Conservation (phyloP, 2,797 vertebrate genomes). For the Pangasius sanitwongsei region DNA sequence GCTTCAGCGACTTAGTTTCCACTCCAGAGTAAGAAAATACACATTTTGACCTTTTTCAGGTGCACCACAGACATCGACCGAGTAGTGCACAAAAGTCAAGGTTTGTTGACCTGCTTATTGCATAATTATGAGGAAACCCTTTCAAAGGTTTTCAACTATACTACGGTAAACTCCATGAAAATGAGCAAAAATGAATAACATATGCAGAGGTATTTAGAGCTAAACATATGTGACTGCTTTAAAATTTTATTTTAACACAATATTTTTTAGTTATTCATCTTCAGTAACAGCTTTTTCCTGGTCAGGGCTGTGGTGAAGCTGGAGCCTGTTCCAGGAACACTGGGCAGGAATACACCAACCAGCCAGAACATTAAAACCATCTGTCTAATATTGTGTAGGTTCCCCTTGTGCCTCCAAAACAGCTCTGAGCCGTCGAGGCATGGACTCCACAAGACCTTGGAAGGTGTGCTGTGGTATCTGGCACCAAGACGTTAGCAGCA, state of each 20-base stretch:
- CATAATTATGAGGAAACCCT: neutral
- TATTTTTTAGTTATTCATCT: neutral
- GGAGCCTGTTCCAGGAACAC: neutral
- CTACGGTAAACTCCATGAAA: neutral
- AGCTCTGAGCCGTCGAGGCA: no score
- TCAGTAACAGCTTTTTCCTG: neutral
- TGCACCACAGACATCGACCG: no score
- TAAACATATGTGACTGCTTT: neutral
- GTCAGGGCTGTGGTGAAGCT: neutral
- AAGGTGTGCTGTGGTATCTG: no score
- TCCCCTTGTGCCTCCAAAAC: no score
- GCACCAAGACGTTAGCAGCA: no score
- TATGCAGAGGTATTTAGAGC: neutral
- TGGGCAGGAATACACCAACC: neutral
- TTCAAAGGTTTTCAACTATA: neutral
- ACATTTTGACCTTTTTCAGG: no score
- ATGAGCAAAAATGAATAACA: neutral
- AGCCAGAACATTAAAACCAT: no score
- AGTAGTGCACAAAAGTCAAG: neutral
- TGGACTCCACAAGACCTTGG: no score
- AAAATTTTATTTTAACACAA: neutral
- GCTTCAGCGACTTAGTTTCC: no score
- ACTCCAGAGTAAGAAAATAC: no score
- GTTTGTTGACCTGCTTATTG: slow-evolving; percentile 22
- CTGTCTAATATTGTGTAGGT: no score